These are phyloP conservation scores for Anolis apletophallus DNA, from an alignment of 2,797 vertebrate genomes.

Conservation along the genomic window DNA sequence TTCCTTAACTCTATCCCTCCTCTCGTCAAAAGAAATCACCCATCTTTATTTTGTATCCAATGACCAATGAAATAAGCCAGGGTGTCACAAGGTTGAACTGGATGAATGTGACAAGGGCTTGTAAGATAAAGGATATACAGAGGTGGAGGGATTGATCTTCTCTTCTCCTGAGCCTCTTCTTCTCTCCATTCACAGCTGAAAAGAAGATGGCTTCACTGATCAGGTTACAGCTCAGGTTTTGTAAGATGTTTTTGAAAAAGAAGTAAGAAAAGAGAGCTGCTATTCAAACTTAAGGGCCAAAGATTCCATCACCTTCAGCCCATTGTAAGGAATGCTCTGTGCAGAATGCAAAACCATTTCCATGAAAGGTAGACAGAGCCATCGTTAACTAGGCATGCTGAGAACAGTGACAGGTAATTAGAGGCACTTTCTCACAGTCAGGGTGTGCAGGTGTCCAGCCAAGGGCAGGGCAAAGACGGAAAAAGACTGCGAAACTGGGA, in stretches of 20 bases:
- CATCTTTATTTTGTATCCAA: slow-evolving; percentile 37
- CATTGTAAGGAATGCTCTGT: slow-evolving; percentile 7
- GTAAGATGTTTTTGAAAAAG: slow-evolving; percentile 12
- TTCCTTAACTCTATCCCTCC: slow-evolving; percentile 29
- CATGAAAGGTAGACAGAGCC: background rate
- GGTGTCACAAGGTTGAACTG: slow-evolving; percentile 35
- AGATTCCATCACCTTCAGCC: slow-evolving; percentile 50
- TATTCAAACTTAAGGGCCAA: slow-evolving; percentile 47
- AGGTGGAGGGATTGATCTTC: slow-evolving; percentile 18
- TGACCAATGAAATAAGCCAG: slow-evolving; percentile 45
- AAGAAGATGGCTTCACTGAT: slow-evolving; percentile 35
- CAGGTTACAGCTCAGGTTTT: background rate
- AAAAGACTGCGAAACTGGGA: background rate
- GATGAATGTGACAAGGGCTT: slow-evolving; percentile 42
- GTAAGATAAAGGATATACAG: slow-evolving; percentile 43
- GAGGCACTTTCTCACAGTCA: background rate
- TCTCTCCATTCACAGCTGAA: slow-evolving; percentile 51
- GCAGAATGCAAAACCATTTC: slow-evolving; percentile 18
- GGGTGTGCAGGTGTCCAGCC: background rate
- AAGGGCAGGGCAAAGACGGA: fast-evolving
- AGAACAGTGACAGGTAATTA: slow-evolving; percentile 35
- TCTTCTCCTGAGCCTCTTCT: slow-evolving; percentile 37
- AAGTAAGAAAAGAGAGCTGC: background rate
- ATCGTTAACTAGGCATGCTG: background rate
- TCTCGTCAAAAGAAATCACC: background rate